Conservation (phyloP, 2,797 vertebrate genomes). For the Botia kubotai region DNA sequence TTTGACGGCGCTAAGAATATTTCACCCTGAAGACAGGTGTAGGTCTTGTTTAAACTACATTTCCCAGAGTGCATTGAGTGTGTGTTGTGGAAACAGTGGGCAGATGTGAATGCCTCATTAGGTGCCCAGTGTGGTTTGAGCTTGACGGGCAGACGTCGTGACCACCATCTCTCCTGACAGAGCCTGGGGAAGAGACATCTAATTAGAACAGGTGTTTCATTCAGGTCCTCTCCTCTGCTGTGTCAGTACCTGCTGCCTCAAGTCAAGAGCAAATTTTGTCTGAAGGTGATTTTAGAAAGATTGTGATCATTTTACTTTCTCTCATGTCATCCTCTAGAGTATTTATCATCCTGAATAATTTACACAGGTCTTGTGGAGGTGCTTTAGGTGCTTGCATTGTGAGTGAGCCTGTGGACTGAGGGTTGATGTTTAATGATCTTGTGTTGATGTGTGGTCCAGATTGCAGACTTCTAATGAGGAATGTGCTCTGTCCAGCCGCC, state of each 20-base stretch:
- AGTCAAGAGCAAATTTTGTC: constrained; percentile 34
- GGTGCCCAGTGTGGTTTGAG: constrained; percentile 26
- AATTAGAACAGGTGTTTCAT: constrained; percentile 57
- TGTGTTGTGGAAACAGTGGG: constrained; percentile 27
- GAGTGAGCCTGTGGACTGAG: constrained; percentile 18
- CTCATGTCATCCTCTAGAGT: constrained; percentile 19
- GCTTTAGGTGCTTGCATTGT: not conserved
- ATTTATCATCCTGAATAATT: constrained; percentile 38
- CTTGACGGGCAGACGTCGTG: constrained; percentile 34
- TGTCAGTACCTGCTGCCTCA: constrained; percentile 45
- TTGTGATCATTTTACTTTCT: constrained; percentile 13
- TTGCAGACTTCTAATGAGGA: constrained; percentile 50
- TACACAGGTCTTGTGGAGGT: not conserved
- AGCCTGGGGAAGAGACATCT: constrained; percentile 28
- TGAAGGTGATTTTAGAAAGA: constrained; percentile 38
- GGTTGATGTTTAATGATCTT: constrained; percentile 26
- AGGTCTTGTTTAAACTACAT: constrained; percentile 32
- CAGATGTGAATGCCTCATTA: constrained; percentile 58
- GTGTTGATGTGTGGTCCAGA: constrained; percentile 33
- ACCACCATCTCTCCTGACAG: not conserved
- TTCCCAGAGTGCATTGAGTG: constrained; percentile 22
- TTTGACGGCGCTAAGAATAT: not conserved
- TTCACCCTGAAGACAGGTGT: not conserved
- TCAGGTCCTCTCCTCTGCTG: constrained; percentile 39
- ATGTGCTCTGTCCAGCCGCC: constrained; percentile 32